A percentile compares a stretch with the other conserved stretches of the same genome.
Conservation (phyloP, 2,797 vertebrate genomes). For the Falco naumanni region DNA sequence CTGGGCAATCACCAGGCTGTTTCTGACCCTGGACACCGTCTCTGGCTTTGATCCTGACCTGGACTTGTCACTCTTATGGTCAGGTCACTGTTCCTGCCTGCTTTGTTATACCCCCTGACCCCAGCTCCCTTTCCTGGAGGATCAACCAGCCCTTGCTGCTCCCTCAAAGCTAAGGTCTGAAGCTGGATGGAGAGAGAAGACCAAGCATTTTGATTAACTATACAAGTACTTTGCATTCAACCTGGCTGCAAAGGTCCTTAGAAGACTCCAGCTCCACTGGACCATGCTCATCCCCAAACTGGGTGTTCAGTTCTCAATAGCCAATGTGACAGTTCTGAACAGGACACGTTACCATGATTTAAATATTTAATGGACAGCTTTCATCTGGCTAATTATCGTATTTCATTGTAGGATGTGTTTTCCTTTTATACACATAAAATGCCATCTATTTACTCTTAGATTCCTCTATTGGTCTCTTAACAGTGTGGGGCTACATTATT, state of each 20-base stretch:
- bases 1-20: not conserved
- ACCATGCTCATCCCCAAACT: fast-evolving
- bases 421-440: not conserved
- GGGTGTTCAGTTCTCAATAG: not conserved
- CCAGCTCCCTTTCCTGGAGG: not conserved
- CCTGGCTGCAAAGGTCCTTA: not conserved
- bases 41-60: not conserved
- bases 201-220: not conserved
- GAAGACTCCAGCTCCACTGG: not conserved
- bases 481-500: not conserved
- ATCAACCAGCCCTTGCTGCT: not conserved
- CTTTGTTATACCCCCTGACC: not conserved
- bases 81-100: not conserved
- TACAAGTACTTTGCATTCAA: not conserved
- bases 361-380: not conserved
- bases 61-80: not conserved
- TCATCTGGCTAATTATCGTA: not conserved
- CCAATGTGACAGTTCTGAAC: not conserved
- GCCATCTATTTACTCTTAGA: not conserved
- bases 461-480: not conserved
- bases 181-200: not conserved
- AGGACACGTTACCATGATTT: not conserved
- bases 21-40: not conserved
- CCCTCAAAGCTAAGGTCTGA: not conserved
- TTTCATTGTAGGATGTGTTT: not conserved